phyloP scores from a whole-genome alignment of 2,113 vertebrate species.

The Potamarius usumacintae region DNA sequence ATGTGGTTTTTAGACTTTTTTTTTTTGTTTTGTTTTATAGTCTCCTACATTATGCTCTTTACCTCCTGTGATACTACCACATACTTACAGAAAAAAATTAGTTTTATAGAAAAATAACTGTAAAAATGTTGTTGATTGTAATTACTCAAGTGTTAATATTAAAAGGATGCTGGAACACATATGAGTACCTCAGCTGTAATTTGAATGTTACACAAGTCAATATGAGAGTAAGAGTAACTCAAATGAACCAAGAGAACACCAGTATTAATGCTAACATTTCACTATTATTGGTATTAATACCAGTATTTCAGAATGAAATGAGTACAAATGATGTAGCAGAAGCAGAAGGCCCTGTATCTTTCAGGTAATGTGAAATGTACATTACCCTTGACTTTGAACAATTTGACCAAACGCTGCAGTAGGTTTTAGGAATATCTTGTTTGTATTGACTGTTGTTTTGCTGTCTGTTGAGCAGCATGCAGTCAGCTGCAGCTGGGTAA shows the following conservation, averaged over 20 bases:
- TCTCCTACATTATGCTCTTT: background rate
- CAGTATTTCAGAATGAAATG: background rate
- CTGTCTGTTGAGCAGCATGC: slow-evolving; percentile 32
- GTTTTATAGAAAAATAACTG: background rate
- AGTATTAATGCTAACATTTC: background rate
- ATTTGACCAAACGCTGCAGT: background rate
- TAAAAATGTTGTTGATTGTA: background rate
- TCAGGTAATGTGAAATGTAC: background rate
- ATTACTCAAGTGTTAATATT: background rate
- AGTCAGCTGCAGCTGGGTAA: slow-evolving; percentile 29
- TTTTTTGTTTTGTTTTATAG: background rate
- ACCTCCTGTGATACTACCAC: background rate
- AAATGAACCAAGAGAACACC: background rate
- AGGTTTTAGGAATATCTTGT: slow-evolving; percentile 13
- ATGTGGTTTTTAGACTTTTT: background rate
- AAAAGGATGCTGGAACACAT: background rate
- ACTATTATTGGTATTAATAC: background rate
- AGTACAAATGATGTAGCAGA: background rate
- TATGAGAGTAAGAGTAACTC: background rate
- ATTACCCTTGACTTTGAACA: background rate
- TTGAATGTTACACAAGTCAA: background rate
- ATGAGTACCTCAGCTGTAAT: background rate
- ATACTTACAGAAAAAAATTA: background rate
- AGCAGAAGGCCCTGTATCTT: too few species aligned
- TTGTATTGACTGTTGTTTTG: slow-evolving; percentile 31